phyloP scores from a whole-genome alignment of 1,140 invertebrate genomes.

The Eupristina koningsbergeri region DNA sequence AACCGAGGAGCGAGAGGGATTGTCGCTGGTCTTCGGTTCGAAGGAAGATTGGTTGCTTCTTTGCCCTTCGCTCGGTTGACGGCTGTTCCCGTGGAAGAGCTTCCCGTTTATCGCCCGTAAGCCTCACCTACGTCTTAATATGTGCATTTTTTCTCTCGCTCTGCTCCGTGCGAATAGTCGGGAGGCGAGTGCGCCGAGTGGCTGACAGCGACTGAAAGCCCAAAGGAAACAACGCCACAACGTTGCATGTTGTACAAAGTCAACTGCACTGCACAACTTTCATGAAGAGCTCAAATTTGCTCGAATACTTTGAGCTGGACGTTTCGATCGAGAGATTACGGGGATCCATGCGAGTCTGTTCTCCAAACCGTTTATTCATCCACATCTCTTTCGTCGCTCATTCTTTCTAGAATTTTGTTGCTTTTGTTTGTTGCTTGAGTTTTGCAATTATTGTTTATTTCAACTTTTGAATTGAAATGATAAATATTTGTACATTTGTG shows the following conservation, averaged over 20 bases:
- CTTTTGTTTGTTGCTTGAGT: no score
- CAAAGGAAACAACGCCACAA: neutral
- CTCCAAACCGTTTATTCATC: no score
- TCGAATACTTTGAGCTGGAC: neutral
- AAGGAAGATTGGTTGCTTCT: slow-evolving; percentile 65
- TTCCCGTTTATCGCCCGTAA: slow-evolving; percentile 63
- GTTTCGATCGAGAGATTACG: neutral
- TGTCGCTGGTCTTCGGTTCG: slow-evolving; percentile 51
- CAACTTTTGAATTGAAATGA: no score
- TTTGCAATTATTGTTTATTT: no score
- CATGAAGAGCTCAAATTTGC: neutral
- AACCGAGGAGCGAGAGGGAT: slow-evolving; percentile 11
- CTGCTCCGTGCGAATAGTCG: neutral
- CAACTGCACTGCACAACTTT: neutral
- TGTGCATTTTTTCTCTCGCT: slow-evolving; percentile 4
- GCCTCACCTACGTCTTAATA: slow-evolving; percentile 67
- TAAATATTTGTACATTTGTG: no score
- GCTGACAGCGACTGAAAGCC: neutral
- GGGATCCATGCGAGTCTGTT: no score
- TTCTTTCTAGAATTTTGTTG: no score
- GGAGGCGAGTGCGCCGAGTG: neutral
- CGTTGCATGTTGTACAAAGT: slow-evolving; percentile 1
- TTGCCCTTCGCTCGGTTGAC: slow-evolving; percentile 10
- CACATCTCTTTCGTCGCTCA: no score
- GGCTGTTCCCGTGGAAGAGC: slow-evolving; percentile 42